These are phyloP conservation scores for Pluvianellus socialis DNA, from an alignment of 2,113 vertebrate genomes.

Conservation along the genomic window DNA sequence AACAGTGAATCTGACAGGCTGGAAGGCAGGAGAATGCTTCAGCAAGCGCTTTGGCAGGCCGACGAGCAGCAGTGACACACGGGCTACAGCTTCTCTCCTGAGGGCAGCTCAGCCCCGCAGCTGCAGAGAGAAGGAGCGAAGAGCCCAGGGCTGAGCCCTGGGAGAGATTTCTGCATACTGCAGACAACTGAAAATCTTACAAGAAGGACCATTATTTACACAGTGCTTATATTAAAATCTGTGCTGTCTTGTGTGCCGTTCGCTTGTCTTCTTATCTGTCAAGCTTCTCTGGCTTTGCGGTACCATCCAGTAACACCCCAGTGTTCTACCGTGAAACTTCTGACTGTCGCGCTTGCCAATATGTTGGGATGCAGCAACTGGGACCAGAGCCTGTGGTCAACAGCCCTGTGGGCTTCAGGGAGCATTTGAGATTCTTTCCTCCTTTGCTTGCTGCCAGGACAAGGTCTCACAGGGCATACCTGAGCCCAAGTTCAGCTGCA, in stretches of 20 bases:
- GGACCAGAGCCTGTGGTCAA: not conserved
- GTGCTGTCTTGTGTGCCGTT: not conserved
- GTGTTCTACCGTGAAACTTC: not conserved
- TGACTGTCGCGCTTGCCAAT: not conserved
- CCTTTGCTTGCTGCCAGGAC: not conserved
- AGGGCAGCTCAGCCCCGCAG: not conserved
- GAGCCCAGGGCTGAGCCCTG: not conserved
- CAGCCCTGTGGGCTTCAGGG: accelerated
- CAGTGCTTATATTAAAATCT: not conserved
- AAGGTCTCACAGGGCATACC: not conserved
- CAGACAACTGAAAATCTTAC: not conserved
- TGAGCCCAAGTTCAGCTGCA: not conserved
- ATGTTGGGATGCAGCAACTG: not conserved
- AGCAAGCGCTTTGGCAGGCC: not conserved
- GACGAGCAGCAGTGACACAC: not conserved
- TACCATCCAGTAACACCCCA: not conserved
- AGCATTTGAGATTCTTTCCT: not conserved
- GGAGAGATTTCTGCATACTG: not conserved
- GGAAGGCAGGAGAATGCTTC: not conserved
- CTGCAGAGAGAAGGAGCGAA: not conserved
- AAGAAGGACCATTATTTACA: not conserved
- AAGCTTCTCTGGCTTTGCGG: not conserved
- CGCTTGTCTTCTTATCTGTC: not conserved
- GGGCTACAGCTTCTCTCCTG: not conserved
- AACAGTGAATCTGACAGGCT: conserved; percentile 10